Evolutionary conservation across 1,140 invertebrate species (phyloP), one percentile per base, ranked within the genome.

Genomic region (Cyclina sinensis): DNA sequence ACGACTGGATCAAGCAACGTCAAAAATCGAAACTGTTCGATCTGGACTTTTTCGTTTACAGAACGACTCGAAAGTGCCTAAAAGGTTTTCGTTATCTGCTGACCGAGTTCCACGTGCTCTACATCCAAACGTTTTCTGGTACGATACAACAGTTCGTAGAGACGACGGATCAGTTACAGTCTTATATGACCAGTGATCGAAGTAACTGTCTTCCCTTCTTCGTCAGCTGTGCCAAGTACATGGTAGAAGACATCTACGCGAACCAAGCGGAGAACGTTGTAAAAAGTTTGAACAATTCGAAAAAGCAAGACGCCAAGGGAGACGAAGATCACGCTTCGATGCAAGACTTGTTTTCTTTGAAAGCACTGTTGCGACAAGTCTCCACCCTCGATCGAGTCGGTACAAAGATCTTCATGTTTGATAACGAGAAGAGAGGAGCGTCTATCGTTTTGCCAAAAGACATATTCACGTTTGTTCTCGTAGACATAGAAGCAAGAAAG

Each of bases 91-190:
- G 68, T 14, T 73, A 73, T n/a, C n/a, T 73, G 30, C 32, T 73
- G 32, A 73, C 68, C 21, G 68, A 73, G 35, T 73, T 35, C n/a
- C 30, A 73, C 30, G 30, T 24, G 5, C 5, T 73, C 30, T 73
- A 73, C 39, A 73, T 32, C 39, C 39, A n/a, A 18, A 73, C 12
- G 11, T 73, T 73, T 35, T 73, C 68, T 30, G 68, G 68, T 7
- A 73, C 24, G 68, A 73, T 73, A 35, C 68, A 73, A 43, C 68
- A 73, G 68, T 73, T 73, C 39, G 16, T 68, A 27, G 62, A 68
- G 14, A 27, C 24, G 12, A 73, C 68, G 27, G 68, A 73, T 35
- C 21, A 39, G 35, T 32, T 73, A 27, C 68, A 73, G 39, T 73
- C 30, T 5, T 73, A 73, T 32, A 73, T 73, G 68, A 32, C 11